Conservation (phyloP, 2,113 vertebrate genomes). For the Erythrocercus mccallii region DNA sequence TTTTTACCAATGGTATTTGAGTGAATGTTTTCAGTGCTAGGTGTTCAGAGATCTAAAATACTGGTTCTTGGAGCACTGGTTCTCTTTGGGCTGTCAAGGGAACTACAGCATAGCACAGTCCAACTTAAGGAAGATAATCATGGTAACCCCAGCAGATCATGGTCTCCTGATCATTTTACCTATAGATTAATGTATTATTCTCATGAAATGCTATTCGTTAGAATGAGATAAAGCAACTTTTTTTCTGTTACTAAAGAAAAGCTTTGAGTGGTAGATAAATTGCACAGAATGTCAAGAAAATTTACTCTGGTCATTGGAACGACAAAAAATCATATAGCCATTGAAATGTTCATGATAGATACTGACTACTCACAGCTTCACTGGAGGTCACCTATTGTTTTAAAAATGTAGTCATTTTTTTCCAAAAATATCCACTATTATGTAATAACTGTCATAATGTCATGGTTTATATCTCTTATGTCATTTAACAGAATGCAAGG, state of each 20-base stretch:
- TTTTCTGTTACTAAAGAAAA: not conserved
- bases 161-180: not conserved
- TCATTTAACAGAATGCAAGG: not conserved
- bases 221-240: not conserved
- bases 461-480: not conserved
- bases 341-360: not conserved
- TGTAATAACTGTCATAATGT: not conserved
- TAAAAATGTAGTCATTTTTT: not conserved
- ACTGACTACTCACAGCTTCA: not conserved
- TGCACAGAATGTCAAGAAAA: not conserved
- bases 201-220: not conserved
- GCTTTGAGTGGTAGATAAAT: not conserved
- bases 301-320: not conserved
- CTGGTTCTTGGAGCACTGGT: not conserved
- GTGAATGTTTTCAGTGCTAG: not conserved
- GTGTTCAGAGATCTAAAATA: not conserved
- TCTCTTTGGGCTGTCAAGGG: not conserved
- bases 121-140: not conserved
- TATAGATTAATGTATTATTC: not conserved
- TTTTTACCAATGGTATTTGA: not conserved
- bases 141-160: not conserved
- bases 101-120: not conserved
- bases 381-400: not conserved
- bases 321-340: not conserved
- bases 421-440: not conserved